Percentiles rank a stretch among this genome's conserved stretches.
Evolutionary conservation across 2,113 vertebrate genomes (phyloP).

Genomic region (Passer domesticus): DNA sequence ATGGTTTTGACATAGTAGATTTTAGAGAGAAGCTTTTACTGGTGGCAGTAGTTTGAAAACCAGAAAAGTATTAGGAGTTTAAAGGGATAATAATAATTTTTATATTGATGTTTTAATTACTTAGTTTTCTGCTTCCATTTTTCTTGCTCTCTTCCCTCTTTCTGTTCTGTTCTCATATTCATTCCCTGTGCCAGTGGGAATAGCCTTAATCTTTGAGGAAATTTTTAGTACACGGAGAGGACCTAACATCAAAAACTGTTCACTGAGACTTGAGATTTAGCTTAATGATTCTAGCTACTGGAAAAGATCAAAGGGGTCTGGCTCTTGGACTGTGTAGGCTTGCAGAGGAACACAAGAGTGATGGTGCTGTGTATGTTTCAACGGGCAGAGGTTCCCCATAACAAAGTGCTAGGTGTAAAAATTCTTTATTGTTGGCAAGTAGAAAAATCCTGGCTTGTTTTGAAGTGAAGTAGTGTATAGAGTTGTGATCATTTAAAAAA

Average conservation of each 20-base stretch:
- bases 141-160: neutral
- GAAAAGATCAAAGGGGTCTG: neutral
- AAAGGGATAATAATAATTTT: neutral
- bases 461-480: neutral
- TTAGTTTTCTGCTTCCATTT: neutral
- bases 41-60: neutral
- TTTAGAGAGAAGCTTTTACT: neutral
- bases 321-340: neutral
- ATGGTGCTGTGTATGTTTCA: neutral
- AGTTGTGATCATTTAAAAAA: neutral
- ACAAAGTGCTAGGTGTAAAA: neutral
- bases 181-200: neutral
- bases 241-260: conserved; percentile 1
- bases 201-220: conserved; percentile 11
- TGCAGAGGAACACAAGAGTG: neutral
- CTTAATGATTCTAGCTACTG: neutral
- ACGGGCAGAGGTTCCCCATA: neutral
- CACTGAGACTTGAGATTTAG: neutral
- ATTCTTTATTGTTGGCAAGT: neutral
- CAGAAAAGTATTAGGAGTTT: neutral
- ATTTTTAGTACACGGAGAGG: neutral
- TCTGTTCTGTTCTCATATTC: neutral
- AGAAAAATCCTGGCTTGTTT: neutral
- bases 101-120: neutral
- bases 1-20: neutral